Evolutionary conservation across 2,888 invertebrate species (phyloP).

Genomic region (Meteorus colon): DNA sequence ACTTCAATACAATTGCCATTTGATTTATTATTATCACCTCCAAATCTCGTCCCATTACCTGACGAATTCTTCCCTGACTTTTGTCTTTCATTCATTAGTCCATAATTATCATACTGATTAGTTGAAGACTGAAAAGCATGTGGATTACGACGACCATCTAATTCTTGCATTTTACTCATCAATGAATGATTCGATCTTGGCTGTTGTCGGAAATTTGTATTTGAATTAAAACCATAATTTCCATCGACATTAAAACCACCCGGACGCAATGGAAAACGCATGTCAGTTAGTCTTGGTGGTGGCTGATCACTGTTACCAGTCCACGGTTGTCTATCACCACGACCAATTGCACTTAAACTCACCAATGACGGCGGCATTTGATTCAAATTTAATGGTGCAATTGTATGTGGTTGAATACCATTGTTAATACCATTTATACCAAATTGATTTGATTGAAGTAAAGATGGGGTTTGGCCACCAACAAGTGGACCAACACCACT

Average conservation of each 20-base stretch:
- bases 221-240: conserved; percentile 51
- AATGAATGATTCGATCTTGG: conserved; percentile 65
- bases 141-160: conserved; percentile 78
- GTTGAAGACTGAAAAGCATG: conserved; percentile 74
- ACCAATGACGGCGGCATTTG: conserved; percentile 26
- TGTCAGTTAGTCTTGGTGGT: conserved; percentile 44
- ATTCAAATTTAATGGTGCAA: conserved; percentile 53
- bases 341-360: conserved; percentile 45
- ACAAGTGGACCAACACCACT: conserved; percentile 49
- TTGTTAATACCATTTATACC: conserved; percentile 61
- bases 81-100: conserved; percentile 61
- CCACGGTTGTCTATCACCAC: conserved; percentile 48
- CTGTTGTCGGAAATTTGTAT: conserved; percentile 72
- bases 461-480: conserved; percentile 56
- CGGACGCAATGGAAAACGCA: conserved; percentile 58
- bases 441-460: conserved; percentile 61
- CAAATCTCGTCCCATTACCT: conserved; percentile 51
- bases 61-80: conserved; percentile 55
- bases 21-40: conserved; percentile 35
- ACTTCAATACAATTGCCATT: conserved; percentile 80
- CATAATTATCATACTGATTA: conserved; percentile 43
- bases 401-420: conserved; percentile 53
- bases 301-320: conserved; percentile 53
- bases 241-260: conserved; percentile 59
- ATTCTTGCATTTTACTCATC: conserved; percentile 65